These are phyloP conservation scores for Sycobia sp. DNA, from an alignment of 1,140 invertebrate genomes.

Conservation along the genomic window DNA sequence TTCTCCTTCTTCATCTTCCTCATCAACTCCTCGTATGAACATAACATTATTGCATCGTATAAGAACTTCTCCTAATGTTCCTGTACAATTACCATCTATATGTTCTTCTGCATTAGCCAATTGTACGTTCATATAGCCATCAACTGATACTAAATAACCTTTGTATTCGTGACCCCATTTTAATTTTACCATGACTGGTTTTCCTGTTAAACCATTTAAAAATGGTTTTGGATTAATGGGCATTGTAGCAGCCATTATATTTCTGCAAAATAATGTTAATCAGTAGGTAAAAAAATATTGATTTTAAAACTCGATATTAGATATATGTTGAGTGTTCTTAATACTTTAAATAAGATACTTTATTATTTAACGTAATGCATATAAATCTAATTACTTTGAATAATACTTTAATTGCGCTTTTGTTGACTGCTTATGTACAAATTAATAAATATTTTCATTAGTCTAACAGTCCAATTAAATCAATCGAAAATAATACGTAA, in stretches of 20 bases:
- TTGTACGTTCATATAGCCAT: slow-evolving; percentile 99
- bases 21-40: slow-evolving; percentile 94
- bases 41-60: slow-evolving; percentile 99
- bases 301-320: too few species aligned
- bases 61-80: slow-evolving; percentile 95
- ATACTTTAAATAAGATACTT: too few species aligned
- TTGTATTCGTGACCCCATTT: slow-evolving; percentile 99
- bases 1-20: slow-evolving; percentile 96
- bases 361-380: too few species aligned
- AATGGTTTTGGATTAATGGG: slow-evolving; percentile 99
- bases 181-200: slow-evolving; percentile 95
- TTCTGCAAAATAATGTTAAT: slow-evolving; percentile 9
- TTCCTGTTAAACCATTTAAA: slow-evolving; percentile 95
- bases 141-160: slow-evolving; percentile 95
- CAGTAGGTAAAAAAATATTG: too few species aligned
- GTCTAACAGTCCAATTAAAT: too few species aligned
- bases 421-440: too few species aligned
- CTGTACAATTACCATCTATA: slow-evolving; percentile 88
- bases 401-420: too few species aligned
- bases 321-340: too few species aligned
- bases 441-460: too few species aligned
- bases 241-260: slow-evolving; percentile 78
- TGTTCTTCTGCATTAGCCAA: slow-evolving; percentile 98
- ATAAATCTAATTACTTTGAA: too few species aligned
- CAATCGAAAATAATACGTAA: too few species aligned